Evolutionary conservation across 1,140 invertebrate genomes (phyloP).

Genomic region (Rhopalosiphum maidis): DNA sequence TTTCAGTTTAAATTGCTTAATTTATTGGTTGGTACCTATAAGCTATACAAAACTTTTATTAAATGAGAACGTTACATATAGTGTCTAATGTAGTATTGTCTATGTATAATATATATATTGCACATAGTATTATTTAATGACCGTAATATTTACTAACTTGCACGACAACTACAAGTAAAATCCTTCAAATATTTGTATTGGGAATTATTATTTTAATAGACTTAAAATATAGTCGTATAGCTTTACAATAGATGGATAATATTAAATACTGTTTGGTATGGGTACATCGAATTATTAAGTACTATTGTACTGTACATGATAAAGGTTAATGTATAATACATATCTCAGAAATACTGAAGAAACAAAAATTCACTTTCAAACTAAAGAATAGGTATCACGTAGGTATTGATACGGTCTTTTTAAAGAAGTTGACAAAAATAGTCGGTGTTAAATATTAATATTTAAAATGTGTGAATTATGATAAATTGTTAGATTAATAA

Average conservation of each 20-base stretch:
- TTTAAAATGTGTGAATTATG: neutral
- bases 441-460: neutral
- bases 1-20: neutral
- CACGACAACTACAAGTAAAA: no score
- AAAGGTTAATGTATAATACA: neutral
- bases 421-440: neutral
- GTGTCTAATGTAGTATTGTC: neutral
- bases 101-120: no score
- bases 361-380: neutral
- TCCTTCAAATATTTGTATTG: no score
- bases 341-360: neutral
- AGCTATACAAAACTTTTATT: neutral
- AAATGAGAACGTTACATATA: neutral
- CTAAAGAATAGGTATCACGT: neutral
- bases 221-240: no score
- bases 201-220: no score
- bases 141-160: no score
- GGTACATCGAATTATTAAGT: neutral
- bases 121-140: no score
- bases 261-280: neutral
- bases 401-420: neutral
- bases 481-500: neutral
- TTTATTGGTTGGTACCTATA: neutral
- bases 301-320: no score
- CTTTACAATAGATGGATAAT: no score